Evolutionary conservation across 35 echinoderm and acorn worm genomes (phyloP).

Genomic region (Ptychodera flava): DNA sequence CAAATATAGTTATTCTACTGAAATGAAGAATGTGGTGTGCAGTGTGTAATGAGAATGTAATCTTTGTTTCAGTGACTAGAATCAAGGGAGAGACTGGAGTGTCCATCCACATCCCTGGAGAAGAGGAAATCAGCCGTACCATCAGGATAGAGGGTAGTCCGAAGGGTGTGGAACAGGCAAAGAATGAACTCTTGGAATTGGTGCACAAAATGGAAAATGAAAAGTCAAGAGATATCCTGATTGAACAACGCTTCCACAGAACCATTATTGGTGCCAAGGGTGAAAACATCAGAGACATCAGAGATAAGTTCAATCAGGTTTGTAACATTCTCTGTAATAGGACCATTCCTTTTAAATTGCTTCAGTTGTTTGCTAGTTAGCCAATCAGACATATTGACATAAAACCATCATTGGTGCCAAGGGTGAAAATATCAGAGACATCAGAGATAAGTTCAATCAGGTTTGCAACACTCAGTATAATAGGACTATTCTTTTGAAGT

Average conservation of each 20-base stretch:
- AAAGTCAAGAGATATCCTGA: conserved; percentile 77
- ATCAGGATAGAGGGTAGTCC: conserved; percentile 79
- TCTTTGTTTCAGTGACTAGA: conserved; percentile 67
- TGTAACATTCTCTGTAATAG: no score
- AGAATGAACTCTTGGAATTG: conserved; percentile 75
- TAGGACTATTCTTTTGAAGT: no score
- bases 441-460: conserved; percentile 92
- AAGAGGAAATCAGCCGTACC: conserved; percentile 69
- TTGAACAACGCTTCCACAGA: conserved; percentile 88
- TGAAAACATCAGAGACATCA: conserved; percentile 88
- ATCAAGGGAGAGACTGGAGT: conserved; percentile 93
- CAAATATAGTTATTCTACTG: no score
- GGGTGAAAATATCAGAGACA: conserved; percentile 90
- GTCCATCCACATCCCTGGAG: conserved; percentile 81
- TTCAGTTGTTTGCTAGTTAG: no score
- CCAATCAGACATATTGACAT: no score
- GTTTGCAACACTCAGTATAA: no score
- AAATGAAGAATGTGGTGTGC: no score
- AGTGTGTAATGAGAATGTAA: no score
- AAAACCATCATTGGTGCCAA: conserved; percentile 89
- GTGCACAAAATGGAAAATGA: conserved; percentile 91
- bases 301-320: conserved; percentile 95
- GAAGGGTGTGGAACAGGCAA: conserved; percentile 71
- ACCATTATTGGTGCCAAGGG: conserved; percentile 92
- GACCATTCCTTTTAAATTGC: no score